Evolutionary conservation across 2,113 vertebrate species (phyloP).

Genomic region (Scomber japonicus): DNA sequence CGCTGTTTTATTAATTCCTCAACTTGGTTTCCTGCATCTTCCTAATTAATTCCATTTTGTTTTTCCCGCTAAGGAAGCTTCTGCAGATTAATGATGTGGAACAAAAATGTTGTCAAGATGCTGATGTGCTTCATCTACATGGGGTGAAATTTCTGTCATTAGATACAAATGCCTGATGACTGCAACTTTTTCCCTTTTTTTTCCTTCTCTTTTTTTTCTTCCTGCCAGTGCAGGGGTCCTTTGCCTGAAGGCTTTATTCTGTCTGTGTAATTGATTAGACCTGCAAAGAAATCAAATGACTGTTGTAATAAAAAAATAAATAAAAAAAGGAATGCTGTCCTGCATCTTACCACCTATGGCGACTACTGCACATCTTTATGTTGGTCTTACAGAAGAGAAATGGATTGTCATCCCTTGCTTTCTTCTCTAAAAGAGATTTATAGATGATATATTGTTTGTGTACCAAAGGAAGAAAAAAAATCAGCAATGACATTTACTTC

Average conservation of each 20-base stretch:
- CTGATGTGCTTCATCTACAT: slow-evolving; percentile 87
- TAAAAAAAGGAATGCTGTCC: neutral
- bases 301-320: slow-evolving; percentile 1
- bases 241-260: slow-evolving; percentile 81
- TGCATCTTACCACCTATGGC: slow-evolving; percentile 28
- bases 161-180: slow-evolving; percentile 88
- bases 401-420: slow-evolving; percentile 5
- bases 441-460: too few relatives aligned
- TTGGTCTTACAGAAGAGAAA: neutral
- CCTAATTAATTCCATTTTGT: slow-evolving; percentile 89
- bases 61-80: slow-evolving; percentile 86
- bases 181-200: slow-evolving; percentile 59
- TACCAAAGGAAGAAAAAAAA: too few relatives aligned
- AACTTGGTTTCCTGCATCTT: slow-evolving; percentile 87
- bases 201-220: slow-evolving; percentile 17
- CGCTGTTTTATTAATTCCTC: slow-evolving; percentile 89
- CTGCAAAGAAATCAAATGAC: slow-evolving; percentile 66
- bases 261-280: slow-evolving; percentile 83
- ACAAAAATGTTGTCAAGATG: slow-evolving; percentile 84
- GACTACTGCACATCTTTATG: slow-evolving; percentile 19
- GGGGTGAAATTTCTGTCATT: slow-evolving; percentile 84
- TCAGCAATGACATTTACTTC: too few relatives aligned
- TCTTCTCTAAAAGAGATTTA: neutral
- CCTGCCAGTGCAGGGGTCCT: slow-evolving; percentile 76
- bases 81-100: slow-evolving; percentile 89